Evolutionary conservation across 2,113 vertebrate species (phyloP).

Genomic region (Grallaria varia): DNA sequence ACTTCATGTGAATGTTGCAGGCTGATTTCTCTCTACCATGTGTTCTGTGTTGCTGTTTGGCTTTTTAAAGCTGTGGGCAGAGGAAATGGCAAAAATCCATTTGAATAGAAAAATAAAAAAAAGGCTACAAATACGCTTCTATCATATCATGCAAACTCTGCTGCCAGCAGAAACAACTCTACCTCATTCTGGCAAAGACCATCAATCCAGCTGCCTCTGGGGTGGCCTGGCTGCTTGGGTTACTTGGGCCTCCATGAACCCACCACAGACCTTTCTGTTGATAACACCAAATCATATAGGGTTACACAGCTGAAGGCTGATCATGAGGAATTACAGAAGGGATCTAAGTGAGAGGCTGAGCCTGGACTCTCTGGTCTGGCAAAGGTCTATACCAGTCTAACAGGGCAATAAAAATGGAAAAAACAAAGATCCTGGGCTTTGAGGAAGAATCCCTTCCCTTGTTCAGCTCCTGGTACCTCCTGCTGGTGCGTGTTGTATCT

Average conservation of each 20-base stretch:
- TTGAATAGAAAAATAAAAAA: background rate
- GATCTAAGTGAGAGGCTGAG: background rate
- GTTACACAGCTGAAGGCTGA: background rate
- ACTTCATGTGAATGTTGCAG: background rate
- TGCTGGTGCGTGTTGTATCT: background rate
- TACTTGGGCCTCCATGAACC: background rate
- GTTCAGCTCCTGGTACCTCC: background rate
- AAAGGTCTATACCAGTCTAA: background rate
- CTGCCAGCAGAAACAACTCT: background rate
- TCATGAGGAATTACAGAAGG: background rate
- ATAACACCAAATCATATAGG: background rate
- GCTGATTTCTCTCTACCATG: background rate
- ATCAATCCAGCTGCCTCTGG: too few relatives aligned
- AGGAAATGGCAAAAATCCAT: background rate
- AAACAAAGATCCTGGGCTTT: background rate
- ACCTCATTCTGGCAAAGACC: background rate
- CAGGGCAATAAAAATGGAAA: fast-evolving
- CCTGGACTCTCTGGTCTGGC: background rate
- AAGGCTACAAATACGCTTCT: background rate
- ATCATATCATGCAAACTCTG: background rate
- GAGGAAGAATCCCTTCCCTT: background rate
- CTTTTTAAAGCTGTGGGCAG: background rate
- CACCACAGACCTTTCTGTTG: background rate
- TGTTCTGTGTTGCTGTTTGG: background rate
- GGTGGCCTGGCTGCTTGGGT: background rate